Base-by-base conservation (phyloP, 2,113 vertebrate species). In the Antennarius striatus region DNA sequence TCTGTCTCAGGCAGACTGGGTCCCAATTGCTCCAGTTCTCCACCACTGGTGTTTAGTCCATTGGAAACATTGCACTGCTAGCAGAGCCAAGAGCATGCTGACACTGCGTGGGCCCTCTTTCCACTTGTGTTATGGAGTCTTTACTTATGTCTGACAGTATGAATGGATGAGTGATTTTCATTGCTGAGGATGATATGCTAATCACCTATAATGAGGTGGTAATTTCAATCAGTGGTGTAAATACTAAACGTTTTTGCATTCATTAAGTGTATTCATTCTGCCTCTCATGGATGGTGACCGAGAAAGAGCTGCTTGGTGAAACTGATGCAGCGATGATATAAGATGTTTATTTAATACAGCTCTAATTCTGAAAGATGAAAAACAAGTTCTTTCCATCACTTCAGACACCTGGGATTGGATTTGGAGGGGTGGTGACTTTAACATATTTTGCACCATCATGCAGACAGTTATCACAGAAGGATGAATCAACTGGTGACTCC, bases 401-500 rank as follows among this genome's bases (percentile, higher is more conserved):
- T 2, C 10, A 32, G 59, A 15, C 13, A 36, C 11, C 28, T 51
- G 22, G 15, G 53, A 39, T 16, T 51, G 17, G 10, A 11, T 68
- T 57, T 52, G 1, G 0, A 32, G 36, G 5, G 1, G 47, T 15
- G 29, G 1, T 29, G 30, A 30, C 10, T 17, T 54, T 42, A 59
- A 43, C 14, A 0, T 40, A 28, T 29, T 17, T 59, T 12, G 10
- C 63, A 50, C 5, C 36, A 54, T 40, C 43, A n/a, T 5, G 22
- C 45, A 52, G 59, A 45, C 22, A 22, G 69, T 69, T 29, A 36
- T 55, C 28, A 22, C 68, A 17, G 49, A 48, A 43, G 29, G 62
- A 62, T 17, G 62, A 64, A 63, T 46, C 57, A 32, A 39, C 57
- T 45, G 50, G 54, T 71, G 43, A 69, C 60, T 47, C 55, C 32